A percentile compares a stretch with the other conserved stretches of the same genome.
phyloP scores from a whole-genome alignment of 1,140 invertebrate genomes.

The Neodiprion pinetum region DNA sequence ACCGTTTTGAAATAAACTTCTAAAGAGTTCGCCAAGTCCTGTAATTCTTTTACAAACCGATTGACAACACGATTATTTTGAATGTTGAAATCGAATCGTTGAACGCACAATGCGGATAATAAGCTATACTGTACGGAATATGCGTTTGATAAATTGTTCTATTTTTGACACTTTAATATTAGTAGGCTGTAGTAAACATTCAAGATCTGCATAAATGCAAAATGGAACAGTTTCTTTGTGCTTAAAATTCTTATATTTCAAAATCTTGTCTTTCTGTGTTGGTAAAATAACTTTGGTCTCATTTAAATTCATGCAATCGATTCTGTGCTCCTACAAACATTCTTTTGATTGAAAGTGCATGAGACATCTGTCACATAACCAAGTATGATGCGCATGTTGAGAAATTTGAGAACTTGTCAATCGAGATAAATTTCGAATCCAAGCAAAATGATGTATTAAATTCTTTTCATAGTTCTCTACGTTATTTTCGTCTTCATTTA shows the following conservation, averaged over 20 bases:
- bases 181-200: no score
- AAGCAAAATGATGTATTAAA: conserved; percentile 13
- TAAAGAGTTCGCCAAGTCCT: not conserved
- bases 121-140: conserved; percentile 46
- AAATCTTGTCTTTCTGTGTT: conserved; percentile 18
- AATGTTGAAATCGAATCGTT: conserved; percentile 45
- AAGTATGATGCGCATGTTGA: no score
- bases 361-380: no score
- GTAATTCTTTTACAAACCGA: conserved; percentile 42
- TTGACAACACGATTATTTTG: conserved; percentile 38
- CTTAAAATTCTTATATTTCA: conserved; percentile 32
- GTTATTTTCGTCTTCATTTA: not conserved
- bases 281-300: not conserved
- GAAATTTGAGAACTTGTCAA: conserved; percentile 18
- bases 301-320: no score
- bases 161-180: not conserved
- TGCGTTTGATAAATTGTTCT: conserved; percentile 46
- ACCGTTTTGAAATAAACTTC: no score
- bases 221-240: conserved; percentile 16
- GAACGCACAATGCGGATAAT: conserved; percentile 50
- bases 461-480: no score
- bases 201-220: conserved; percentile 25
- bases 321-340: no score
- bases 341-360: no score
- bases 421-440: not conserved